Evolutionary conservation across 2,888 invertebrate species (phyloP), one percentile per base, ranked within the genome.

Genomic region (Hermaeophaga mercurialis): DNA sequence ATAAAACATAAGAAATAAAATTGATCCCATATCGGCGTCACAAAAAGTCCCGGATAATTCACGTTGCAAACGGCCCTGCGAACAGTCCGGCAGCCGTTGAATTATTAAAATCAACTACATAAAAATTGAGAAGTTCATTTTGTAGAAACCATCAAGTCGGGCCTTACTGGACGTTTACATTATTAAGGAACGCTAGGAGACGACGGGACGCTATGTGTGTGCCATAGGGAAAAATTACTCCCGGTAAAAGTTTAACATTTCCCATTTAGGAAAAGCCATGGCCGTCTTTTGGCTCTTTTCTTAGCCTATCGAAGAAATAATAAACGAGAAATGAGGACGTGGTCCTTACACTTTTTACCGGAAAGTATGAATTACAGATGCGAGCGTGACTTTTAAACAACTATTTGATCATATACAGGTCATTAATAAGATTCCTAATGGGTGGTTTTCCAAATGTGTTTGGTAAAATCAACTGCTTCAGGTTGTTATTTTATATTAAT

Each of bases 111-210:
- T 55, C 61, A 54, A 44, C 57, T 58, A 69, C 72, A 69, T 71
- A 70, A 71, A 74, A 73, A 73, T 74, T 73, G 72, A 73, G 71
- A 68, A 71, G 71, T 73, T 74, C 72, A 72, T 72, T 74, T 73
- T 73, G 70, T 66, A 63, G 70, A 70, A 72, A 72, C 70, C 70
- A 70, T 70, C 70, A 69, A 70, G 68, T 68, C 68, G 66, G 59
- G 62, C 64, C 65, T 61, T 68, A 68, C 71, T 69, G 71, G 71
- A 71, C 72, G 69, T 67, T 66, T 74, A 70, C 73, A 74, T 74
- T 74, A 73, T 74, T 74, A 70, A 74, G 66, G 64, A 58, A 61
- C 65, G 65, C 64, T 66, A 66, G 67, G 66, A 66, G 43, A 38
- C 43, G 53, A 45, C 36, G 55, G 50, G 53, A 54, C n/a, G 6